Conservation (phyloP, 1,140 invertebrate species). For the Probaryconus sp. region DNA sequence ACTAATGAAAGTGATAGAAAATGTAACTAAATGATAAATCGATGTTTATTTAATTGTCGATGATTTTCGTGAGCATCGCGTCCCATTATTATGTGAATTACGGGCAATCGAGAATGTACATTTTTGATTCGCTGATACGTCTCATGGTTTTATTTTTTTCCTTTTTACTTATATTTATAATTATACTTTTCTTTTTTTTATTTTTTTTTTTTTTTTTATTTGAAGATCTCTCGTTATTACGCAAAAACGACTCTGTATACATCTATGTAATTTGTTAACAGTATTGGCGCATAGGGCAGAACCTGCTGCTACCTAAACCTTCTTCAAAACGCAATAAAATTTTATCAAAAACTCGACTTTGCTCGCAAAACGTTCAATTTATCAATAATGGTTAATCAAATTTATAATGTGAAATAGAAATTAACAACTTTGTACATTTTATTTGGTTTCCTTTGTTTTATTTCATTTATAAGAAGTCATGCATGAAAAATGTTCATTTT, state of each 20-base stretch:
- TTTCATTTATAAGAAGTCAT: not conserved
- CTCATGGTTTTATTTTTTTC: constrained; percentile 49
- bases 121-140: constrained; percentile 60
- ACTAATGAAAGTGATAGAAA: constrained; percentile 18
- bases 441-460: too few relatives aligned
- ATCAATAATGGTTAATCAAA: constrained; percentile 23
- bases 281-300: constrained; percentile 67
- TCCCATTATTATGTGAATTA: constrained; percentile 42
- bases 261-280: constrained; percentile 72
- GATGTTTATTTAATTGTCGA: constrained; percentile 50
- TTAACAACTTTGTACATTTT: constrained; percentile 17
- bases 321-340: constrained; percentile 41
- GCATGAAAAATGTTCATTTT: not conserved
- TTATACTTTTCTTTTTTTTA: constrained; percentile 53
- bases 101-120: constrained; percentile 45
- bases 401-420: constrained; percentile 47
- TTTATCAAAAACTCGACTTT: constrained; percentile 51
- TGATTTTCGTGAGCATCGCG: constrained; percentile 47
- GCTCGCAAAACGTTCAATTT: constrained; percentile 9
- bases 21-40: constrained; percentile 39
- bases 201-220: constrained; percentile 39
- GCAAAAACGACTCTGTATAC: constrained; percentile 69
- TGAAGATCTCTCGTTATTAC: constrained; percentile 62
- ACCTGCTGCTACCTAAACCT: constrained; percentile 65
- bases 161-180: constrained; percentile 51